phyloP scores from a whole-genome alignment of 1,140 invertebrate genomes.

The Dufourea novaeangliae region DNA sequence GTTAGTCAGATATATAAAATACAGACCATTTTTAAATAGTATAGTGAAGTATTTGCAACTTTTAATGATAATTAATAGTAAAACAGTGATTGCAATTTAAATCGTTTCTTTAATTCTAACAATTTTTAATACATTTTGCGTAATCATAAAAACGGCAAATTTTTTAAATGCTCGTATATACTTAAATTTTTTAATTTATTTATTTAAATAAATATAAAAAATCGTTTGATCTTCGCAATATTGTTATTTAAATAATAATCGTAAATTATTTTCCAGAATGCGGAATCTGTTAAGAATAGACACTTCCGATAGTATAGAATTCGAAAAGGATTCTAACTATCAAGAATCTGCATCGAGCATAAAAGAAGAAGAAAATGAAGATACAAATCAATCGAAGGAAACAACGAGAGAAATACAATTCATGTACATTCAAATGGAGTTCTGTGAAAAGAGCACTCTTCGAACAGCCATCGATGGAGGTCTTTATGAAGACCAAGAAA shows the following conservation, averaged over 20 bases:
- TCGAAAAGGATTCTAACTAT: slow-evolving; percentile 74
- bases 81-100: too few species aligned
- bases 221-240: not conserved
- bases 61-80: too few species aligned
- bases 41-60: too few species aligned
- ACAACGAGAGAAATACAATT: slow-evolving; percentile 83
- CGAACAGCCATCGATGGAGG: slow-evolving; percentile 93
- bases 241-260: slow-evolving; percentile 22
- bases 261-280: slow-evolving; percentile 57
- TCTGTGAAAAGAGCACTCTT: slow-evolving; percentile 93
- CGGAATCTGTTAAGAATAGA: slow-evolving; percentile 68
- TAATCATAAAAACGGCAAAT: too few species aligned
- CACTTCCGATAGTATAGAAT: slow-evolving; percentile 83
- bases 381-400: slow-evolving; percentile 51
- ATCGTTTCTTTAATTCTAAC: too few species aligned
- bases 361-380: slow-evolving; percentile 54
- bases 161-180: too few species aligned
- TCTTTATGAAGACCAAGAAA: slow-evolving; percentile 88
- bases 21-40: too few species aligned
- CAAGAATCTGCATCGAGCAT: slow-evolving; percentile 32
- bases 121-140: too few species aligned
- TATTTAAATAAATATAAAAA: too few species aligned
- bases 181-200: too few species aligned
- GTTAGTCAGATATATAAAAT: too few species aligned
- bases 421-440: slow-evolving; percentile 97